Conservation (phyloP, 53 echinoderm and acorn worm species). For the Holothuria leucospilota region DNA sequence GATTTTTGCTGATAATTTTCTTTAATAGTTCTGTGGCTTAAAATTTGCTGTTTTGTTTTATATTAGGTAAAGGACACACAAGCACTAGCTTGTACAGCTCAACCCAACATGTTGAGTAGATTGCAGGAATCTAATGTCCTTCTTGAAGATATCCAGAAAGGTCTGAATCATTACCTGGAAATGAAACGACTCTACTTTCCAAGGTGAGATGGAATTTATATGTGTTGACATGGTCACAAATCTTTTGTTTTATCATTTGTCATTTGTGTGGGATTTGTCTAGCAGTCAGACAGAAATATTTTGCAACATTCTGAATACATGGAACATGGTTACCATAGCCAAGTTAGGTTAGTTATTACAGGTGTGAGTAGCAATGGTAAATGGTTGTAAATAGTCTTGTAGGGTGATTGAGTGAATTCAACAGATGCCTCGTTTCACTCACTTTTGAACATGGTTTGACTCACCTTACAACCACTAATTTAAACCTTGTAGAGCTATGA, state of each 20-base stretch:
- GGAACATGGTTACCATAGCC: too few species aligned
- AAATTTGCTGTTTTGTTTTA: background rate
- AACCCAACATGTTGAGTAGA: constrained; percentile 98
- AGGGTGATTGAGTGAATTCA: too few species aligned
- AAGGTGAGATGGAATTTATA: constrained; percentile 56
- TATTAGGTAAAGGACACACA: constrained; percentile 90
- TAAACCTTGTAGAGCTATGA: too few species aligned
- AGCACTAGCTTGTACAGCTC: constrained; percentile 87
- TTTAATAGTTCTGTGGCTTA: background rate
- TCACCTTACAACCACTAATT: too few species aligned
- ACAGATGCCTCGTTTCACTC: too few species aligned
- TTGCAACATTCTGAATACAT: too few species aligned
- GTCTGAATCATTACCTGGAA: constrained; percentile 97
- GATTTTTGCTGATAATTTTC: background rate
- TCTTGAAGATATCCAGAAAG: constrained; percentile 98
- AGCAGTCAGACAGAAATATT: background rate
- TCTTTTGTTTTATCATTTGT: background rate
- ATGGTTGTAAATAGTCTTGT: too few species aligned
- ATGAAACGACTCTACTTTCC: constrained; percentile 99
- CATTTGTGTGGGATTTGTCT: background rate
- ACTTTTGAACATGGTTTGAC: too few species aligned
- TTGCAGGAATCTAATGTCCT: constrained; percentile 94
- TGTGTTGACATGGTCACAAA: background rate
- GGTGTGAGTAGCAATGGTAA: too few species aligned
- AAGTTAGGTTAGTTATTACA: too few species aligned